These are phyloP conservation scores for Abscondita cerata DNA, from an alignment of 2,888 invertebrate species.

Conservation along the genomic window DNA sequence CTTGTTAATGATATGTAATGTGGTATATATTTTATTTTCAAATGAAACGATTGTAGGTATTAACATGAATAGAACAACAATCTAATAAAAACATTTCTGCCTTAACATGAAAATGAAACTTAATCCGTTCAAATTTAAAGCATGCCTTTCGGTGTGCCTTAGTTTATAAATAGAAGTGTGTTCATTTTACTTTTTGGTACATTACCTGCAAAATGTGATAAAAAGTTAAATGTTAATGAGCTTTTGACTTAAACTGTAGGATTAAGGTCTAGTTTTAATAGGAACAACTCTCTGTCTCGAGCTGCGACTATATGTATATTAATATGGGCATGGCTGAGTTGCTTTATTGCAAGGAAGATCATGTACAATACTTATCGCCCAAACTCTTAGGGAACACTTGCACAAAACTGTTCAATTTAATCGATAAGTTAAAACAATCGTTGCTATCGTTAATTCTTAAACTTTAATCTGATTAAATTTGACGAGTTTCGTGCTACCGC, in stretches of 20 bases:
- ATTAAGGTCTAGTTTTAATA: not conserved
- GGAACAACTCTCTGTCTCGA: not conserved
- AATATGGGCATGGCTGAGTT: no score
- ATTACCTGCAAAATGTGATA: slow-evolving; percentile 6
- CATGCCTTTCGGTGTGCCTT: slow-evolving; percentile 25
- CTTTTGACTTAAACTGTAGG: slow-evolving; percentile 3
- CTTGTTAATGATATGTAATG: slow-evolving; percentile 8
- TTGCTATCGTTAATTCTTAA: no score
- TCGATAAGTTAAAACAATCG: no score
- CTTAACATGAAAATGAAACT: slow-evolving; percentile 5
- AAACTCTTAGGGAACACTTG: no score
- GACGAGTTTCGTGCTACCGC: no score
- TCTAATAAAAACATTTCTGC: slow-evolving; percentile 4
- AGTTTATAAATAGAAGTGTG: slow-evolving; percentile 8
- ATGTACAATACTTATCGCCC: no score
- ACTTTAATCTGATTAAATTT: no score
- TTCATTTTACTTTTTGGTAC: slow-evolving; percentile 8
- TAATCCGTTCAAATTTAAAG: slow-evolving; percentile 9
- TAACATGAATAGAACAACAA: not conserved
- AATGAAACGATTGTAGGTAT: not conserved
- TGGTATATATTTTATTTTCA: not conserved
- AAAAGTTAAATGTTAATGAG: not conserved
- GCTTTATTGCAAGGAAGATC: no score
- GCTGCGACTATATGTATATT: not conserved
- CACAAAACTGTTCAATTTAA: no score